Conservation (phyloP, 2,113 vertebrate genomes). For the Xenopus tropicalis region DNA sequence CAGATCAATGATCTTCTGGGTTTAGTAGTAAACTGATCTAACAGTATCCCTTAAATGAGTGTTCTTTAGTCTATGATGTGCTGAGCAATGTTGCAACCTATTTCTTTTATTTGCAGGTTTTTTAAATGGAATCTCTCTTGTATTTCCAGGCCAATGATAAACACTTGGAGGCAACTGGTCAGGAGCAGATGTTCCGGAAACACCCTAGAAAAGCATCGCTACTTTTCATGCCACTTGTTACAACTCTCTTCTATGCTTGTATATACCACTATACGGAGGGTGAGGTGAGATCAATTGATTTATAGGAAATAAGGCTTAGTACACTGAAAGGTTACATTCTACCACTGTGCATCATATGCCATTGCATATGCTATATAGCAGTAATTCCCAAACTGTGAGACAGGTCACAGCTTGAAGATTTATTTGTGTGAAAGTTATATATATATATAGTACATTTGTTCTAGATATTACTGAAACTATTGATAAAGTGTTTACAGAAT, state of each 20-base stretch:
- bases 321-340: background rate
- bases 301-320: background rate
- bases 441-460: too few relatives aligned
- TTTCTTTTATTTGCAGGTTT: too few relatives aligned
- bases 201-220: constrained; percentile 90
- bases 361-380: background rate
- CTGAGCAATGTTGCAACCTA: too few relatives aligned
- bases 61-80: too few relatives aligned
- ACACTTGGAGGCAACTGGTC: constrained; percentile 71
- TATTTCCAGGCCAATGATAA: constrained; percentile 74
- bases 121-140: background rate
- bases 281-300: constrained; percentile 68
- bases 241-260: constrained; percentile 92
- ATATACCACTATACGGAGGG: constrained; percentile 89
- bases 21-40: too few relatives aligned
- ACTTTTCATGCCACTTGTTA: constrained; percentile 91
- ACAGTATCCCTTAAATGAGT: too few relatives aligned
- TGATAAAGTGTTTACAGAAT: too few relatives aligned
- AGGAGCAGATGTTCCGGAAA: constrained; percentile 82
- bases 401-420: too few relatives aligned
- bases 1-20: too few relatives aligned
- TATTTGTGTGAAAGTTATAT: too few relatives aligned
- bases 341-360: background rate
- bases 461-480: too few relatives aligned
- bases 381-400: too few relatives aligned